Base-by-base conservation (phyloP, 2,797 vertebrate genomes). In the Molossus alvarezi region DNA sequence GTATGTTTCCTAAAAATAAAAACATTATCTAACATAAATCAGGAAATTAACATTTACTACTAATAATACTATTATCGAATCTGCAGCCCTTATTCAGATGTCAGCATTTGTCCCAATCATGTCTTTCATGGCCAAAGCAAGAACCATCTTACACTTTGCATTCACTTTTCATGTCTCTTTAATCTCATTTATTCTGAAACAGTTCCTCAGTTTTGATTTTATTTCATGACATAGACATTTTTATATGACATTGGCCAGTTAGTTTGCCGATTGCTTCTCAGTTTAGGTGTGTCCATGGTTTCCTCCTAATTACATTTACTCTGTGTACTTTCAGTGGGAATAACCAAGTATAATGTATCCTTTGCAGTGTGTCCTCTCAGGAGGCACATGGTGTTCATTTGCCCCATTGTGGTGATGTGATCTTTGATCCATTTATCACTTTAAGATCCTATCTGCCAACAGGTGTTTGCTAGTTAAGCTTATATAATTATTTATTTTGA, bases 41-140 rank as follows among this genome's bases (percentile, higher is more conserved):
- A 45, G 62, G 58, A 88, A 95, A 71, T 92, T 93, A 84, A 84
- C 77, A 90, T 80, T 93, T 71, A 58, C 77, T 94, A 91, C 73
- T 96, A 93, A 94, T 88, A 92, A 92, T 96, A 64, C 73, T 82
- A 86, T 96, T 96, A 96, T 88, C 88, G 95, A 73, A 94, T 92
- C 87, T 91, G 84, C 48, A 87, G 64, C 90, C 86, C 60, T 64
- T 62, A 64, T 81, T 90, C 88, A 88, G 6, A 48, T 95, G 90
- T 93, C 48, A 69, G 88, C 57, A 45, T n/a, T 82, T 88, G 85
- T 92, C 90, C 72, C 90, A 95, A 93, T 69, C 93, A 93, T 88
- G 81, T 95, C 90, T 97, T 95, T 89, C 79, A 93, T 58, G 76
- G 72, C 17, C 51, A 64, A 55, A 93, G 57, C 77, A 96, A 88